These are phyloP conservation scores for Pica pica DNA, from an alignment of 2,113 vertebrate genomes.

Conservation along the genomic window DNA sequence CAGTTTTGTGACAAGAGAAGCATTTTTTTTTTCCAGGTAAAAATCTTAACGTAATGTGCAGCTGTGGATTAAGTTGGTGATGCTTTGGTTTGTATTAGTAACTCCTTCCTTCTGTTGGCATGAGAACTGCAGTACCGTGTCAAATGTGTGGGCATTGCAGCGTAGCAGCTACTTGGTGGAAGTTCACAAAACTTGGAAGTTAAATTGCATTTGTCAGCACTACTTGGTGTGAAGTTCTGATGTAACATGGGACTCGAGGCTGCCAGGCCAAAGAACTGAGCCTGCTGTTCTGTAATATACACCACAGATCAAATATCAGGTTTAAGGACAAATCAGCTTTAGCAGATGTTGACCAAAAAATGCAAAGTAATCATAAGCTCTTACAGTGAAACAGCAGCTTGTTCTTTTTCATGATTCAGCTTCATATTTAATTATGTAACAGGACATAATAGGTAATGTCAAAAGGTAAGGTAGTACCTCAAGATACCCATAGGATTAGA, in stretches of 20 bases:
- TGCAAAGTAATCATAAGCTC: neutral
- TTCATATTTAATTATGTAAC: neutral
- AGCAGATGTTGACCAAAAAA: conserved; percentile 34
- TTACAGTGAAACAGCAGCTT: neutral
- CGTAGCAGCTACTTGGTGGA: neutral
- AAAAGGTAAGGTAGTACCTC: neutral
- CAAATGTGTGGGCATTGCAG: neutral
- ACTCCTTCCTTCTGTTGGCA: conserved; percentile 36
- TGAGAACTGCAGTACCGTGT: neutral
- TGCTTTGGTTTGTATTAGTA: conserved; percentile 37
- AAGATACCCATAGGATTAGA: neutral
- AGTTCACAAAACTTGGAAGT: neutral
- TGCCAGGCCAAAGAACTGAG: neutral
- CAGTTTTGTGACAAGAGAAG: conserved; percentile 44
- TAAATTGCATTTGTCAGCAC: neutral
- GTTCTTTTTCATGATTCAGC: neutral
- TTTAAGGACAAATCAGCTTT: conserved; percentile 28
- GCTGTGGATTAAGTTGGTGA: conserved; percentile 51
- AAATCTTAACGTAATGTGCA: conserved; percentile 9
- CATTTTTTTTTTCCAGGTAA: neutral
- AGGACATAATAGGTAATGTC: neutral
- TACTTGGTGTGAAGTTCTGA: neutral
- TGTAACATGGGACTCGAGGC: accelerated
- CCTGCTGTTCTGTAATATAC: neutral
- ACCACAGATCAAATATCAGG: neutral